Base-by-base conservation (phyloP, 2,888 invertebrate genomes). In the Amiota minor region DNA sequence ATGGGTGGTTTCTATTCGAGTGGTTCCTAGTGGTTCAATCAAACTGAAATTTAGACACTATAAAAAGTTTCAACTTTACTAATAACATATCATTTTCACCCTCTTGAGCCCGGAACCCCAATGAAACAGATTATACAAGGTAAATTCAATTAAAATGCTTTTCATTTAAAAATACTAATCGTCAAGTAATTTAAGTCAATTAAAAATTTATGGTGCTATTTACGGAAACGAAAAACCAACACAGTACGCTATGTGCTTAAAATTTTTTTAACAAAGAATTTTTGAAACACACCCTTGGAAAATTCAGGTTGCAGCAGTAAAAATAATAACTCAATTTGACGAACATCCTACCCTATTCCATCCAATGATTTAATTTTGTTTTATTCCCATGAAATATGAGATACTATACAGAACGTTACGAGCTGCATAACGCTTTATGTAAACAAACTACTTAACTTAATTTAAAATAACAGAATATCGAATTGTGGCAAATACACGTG, bases 111-210 rank as follows among this genome's bases (percentile, higher is more conserved):
- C n/a, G n/a, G n/a, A n/a, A n/a, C n/a, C n/a, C n/a, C n/a, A n/a
- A n/a, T n/a, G n/a, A 74, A 18, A 11, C 45, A 67, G 82, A 84
- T 82, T 83, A 82, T 82, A 77, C 77, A 82, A 81, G 81, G 84
- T 83, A 83, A 83, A 83, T 78, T 83, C 80, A 84, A 83, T 83
- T 83, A 84, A 84, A 81, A 75, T 76, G 78, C 77, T 76, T 83
- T 84, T 79, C 76, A 82, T 80, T 83, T 74, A 73, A 74, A 81
- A 83, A 83, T 76, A 82, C 79, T 84, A 84, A 83, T 83, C 84
- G 83, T 67, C 76, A 73, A 78, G 81, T 82, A 83, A 83, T 83
- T 83, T 83, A 84, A 83, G 83, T 83, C 83, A 83, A 83, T 83
- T 83, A 83, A 83, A 79, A 78, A 83, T 83, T 73, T 76, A 83